Evolutionary conservation across 2,113 vertebrate genomes (phyloP), one percentile per base, ranked within the genome.

Genomic region (Ictalurus furcatus): DNA sequence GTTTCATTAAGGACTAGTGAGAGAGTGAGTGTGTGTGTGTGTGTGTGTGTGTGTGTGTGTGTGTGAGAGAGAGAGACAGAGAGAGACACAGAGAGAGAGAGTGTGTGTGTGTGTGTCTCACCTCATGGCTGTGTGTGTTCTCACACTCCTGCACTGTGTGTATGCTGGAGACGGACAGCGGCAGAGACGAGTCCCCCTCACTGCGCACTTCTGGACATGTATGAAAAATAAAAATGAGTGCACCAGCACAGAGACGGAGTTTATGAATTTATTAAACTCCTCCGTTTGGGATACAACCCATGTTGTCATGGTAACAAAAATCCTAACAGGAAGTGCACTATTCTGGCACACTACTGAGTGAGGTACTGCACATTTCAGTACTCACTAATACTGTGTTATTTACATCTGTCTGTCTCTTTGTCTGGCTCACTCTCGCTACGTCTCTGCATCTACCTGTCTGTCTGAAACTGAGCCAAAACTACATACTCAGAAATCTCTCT

Each of bases 71-170:
- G 44, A 48, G 44, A 48, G 40, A 40, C 0, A 3, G 44, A 48
- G 6, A 48, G 5, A 44, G 40, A 44, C 0, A 44, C 4, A 6
- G 40, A 44, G 52, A 12, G 52, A 11, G 52, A 6, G 0, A 4
- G n/a, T 12, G 54, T 34, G 52, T 58, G 59, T 48, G 59, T 28
- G 30, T 21, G 23, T 1, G 84, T 94, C 95, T 95, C 94, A 98
- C 97, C 90, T 94, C 94, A 93, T 95, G 96, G 90, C 92, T 92
- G 48, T 94, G 90, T 76, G 93, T 90, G 48, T 96, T 96, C 34
- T 96, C 95, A 88, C 97, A 96, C 76, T 97, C 95, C 88, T 97
- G 96, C 95, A 93, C 93, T 90, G 89, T 96, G 90, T 88, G 94
- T 59, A 73, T 92, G 91, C 94, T 96, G 92, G 96, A 97, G 88